phyloP scores from a whole-genome alignment of 35 echinoderm and acorn worm genomes.

The Anneissia japonica region DNA sequence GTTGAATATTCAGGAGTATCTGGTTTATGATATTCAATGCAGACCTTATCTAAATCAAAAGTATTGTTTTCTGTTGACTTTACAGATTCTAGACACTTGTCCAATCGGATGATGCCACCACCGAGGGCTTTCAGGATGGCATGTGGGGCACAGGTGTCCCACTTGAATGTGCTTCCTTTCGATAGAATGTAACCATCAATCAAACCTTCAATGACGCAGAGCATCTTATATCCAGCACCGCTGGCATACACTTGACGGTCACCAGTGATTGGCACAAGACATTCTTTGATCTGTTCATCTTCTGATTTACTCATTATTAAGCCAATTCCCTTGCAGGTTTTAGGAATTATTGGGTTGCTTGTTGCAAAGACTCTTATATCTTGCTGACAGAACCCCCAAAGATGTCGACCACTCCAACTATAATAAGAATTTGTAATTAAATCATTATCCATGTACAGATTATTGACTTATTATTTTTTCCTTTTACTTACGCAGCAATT shows the following conservation, averaged over 20 bases:
- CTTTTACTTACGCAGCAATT: no score
- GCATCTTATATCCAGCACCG: slow-evolving; percentile 87
- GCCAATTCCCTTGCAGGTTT: slow-evolving; percentile 1
- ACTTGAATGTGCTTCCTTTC: slow-evolving; percentile 85
- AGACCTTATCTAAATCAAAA: neutral
- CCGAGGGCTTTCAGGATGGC: slow-evolving; percentile 68
- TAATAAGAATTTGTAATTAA: neutral
- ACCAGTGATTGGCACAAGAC: slow-evolving; percentile 2
- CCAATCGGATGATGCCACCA: slow-evolving; percentile 59
- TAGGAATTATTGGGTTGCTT: neutral
- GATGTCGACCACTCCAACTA: slow-evolving; percentile 58
- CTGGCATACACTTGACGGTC: slow-evolving; percentile 49
- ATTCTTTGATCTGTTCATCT: slow-evolving; percentile 34
- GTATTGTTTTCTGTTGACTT: neutral
- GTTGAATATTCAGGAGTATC: slow-evolving; percentile 15
- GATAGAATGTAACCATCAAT: slow-evolving; percentile 75
- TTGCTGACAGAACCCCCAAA: slow-evolving; percentile 70
- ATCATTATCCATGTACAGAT: neutral
- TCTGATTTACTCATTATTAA: slow-evolving; percentile 60
- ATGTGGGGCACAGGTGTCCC: slow-evolving; percentile 91
- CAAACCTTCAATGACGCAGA: slow-evolving; percentile 60
- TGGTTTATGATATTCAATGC: slow-evolving; percentile 62
- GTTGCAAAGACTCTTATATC: slow-evolving; percentile 24
- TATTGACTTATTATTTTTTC: no score
- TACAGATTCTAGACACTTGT: neutral